Evolutionary conservation across 2,888 invertebrate species (phyloP).

Genomic region (Imbricaverruca yamaguchii): DNA sequence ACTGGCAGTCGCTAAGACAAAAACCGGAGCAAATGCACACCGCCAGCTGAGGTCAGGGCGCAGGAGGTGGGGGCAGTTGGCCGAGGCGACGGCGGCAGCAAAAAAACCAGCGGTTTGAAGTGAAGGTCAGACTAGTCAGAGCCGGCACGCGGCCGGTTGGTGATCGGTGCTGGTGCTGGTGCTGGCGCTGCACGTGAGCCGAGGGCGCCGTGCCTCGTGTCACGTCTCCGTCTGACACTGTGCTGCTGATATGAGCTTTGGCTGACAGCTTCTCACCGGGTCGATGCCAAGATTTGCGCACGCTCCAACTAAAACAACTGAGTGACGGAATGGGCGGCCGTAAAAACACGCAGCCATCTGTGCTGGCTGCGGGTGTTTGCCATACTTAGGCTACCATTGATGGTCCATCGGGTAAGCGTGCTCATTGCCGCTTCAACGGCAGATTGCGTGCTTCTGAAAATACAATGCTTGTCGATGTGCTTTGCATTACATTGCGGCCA

Average conservation of each 20-base stretch:
- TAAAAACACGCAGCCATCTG: too few species aligned
- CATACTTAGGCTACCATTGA: too few species aligned
- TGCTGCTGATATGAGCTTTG: not conserved
- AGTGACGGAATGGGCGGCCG: too few species aligned
- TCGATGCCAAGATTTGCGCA: not conserved
- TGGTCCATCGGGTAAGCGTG: too few species aligned
- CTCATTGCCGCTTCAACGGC: too few species aligned
- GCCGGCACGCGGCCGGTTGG: not conserved
- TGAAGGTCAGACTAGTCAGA: not conserved
- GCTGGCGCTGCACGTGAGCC: not conserved
- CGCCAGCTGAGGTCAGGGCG: not conserved
- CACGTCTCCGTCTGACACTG: not conserved
- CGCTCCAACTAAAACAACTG: too few species aligned
- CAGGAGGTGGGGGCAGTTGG: too few species aligned
- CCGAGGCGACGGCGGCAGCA: not conserved
- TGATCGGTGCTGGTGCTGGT: not conserved
- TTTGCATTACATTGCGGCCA: too few species aligned
- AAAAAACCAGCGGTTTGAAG: not conserved
- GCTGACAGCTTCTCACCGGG: not conserved
- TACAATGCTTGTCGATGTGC: too few species aligned
- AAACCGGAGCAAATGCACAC: constrained; percentile 9
- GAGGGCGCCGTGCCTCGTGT: not conserved
- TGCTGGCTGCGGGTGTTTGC: too few species aligned
- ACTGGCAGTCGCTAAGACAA: not conserved
- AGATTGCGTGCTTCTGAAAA: too few species aligned